Base-by-base conservation (phyloP, 1,140 invertebrate species). In the Diachasmimorpha longicaudata region DNA sequence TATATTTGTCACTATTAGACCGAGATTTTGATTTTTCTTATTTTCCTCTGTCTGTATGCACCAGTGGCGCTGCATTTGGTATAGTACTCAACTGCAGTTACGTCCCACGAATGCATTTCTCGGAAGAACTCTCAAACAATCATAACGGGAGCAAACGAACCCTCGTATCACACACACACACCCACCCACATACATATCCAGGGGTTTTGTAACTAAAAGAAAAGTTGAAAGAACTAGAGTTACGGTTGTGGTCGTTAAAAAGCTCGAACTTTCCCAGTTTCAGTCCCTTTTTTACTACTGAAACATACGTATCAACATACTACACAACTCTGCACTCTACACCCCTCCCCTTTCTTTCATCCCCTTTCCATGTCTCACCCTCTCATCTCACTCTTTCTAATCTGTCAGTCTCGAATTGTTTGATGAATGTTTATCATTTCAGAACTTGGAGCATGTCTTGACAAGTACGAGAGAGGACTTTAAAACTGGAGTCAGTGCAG, bases 361-460 rank as follows among this genome's bases (percentile, higher is more conserved):
- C 5, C 48, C 48, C 14, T 46, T 9, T n/a, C 48, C 6, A 4
- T 16, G 14, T 39, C 37, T 10, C 39, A 11, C 13, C 9, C 9
- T 42, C 39, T 42, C 10, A 4, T 10, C 39, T 4, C 13, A 0
- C 9, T 42, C 39, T 42, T 42, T 42, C 11, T 42, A 42, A 42
- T 42, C 39, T 42, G 39, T 10, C 39, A 11, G 9, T 42, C 39
- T 42, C 39, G 39, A 52, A 52, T 52, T n/a, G 48, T 52, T n/a
- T 19, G 48, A 77, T 63, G 31, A 37, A 48, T 39, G 14, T 68
- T 71, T 25, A 42, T 72, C 36, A 55, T 70, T 77, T 75, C 77
- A 88, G 85, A 70, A 63, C 68, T 78, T 79, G 78, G 83, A 89
- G 87, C 83, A 89, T 89, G 87, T 89, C 88, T 88, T 89, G 88